These are phyloP conservation scores for Megastigmus dorsalis DNA, from an alignment of 2,888 invertebrate species.

Conservation along the genomic window DNA sequence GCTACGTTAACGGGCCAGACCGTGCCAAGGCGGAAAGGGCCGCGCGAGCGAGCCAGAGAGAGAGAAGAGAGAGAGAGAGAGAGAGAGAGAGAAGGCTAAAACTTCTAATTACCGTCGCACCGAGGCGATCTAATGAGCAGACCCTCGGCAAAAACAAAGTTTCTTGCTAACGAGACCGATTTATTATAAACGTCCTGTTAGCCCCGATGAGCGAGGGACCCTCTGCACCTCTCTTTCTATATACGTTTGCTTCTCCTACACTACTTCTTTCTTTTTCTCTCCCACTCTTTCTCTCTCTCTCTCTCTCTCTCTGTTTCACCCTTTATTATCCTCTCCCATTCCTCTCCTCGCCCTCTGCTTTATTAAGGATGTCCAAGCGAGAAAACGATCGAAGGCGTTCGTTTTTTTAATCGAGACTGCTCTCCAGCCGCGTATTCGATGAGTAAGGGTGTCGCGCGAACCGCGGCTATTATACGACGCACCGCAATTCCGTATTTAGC, in stretches of 20 bases:
- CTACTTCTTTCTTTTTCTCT: slow-evolving; percentile 24
- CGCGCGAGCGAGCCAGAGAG: slow-evolving; percentile 10
- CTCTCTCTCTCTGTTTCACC: not conserved
- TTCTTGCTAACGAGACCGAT: slow-evolving; percentile 71
- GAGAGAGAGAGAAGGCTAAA: slow-evolving; percentile 62
- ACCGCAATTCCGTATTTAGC: no score
- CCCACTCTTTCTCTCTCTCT: not conserved
- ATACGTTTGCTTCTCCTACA: slow-evolving; percentile 15
- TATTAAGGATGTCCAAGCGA: no score
- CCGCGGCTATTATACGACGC: no score
- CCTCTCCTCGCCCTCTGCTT: no score
- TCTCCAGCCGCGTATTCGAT: no score
- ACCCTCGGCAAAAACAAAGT: slow-evolving; percentile 68
- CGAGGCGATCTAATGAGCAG: slow-evolving; percentile 70
- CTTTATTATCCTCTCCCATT: not conserved
- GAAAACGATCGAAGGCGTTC: no score
- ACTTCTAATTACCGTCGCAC: slow-evolving; percentile 71
- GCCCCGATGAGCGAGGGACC: slow-evolving; percentile 55
- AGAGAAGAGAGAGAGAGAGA: slow-evolving; percentile 49
- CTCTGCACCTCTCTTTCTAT: slow-evolving; percentile 1
- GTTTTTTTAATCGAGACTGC: no score
- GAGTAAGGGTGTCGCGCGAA: no score
- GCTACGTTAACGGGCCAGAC: slow-evolving; percentile 57
- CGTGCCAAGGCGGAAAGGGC: slow-evolving; percentile 50
- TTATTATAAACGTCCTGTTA: slow-evolving; percentile 68